A percentile compares a stretch with the other conserved stretches of the same genome.
Conservation (phyloP, 1,140 invertebrate genomes). For the Rhynchophorus ferrugineus region DNA sequence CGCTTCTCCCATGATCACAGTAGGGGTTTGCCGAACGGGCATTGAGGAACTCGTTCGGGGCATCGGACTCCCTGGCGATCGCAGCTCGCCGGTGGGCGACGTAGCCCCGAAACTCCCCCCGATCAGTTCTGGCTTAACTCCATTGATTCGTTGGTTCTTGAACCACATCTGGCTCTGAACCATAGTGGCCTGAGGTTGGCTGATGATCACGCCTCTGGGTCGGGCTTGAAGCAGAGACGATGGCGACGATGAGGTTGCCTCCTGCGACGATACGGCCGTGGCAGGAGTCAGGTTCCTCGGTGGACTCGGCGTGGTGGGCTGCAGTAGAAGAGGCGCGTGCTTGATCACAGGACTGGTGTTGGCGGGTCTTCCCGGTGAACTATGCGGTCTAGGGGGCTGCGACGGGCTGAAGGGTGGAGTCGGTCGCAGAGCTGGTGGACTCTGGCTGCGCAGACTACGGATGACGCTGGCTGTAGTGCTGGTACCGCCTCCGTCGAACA, state of each 20-base stretch:
- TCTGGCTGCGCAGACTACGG: constrained; percentile 32
- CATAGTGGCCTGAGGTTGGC: constrained; percentile 38
- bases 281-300: constrained; percentile 21
- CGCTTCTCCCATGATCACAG: constrained; percentile 84
- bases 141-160: constrained; percentile 57
- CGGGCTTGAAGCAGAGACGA: constrained; percentile 29
- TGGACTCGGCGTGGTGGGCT: constrained; percentile 31
- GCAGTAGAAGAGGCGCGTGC: constrained; percentile 35
- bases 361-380: constrained; percentile 36
- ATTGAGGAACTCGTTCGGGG: constrained; percentile 44
- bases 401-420: constrained; percentile 34
- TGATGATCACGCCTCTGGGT: constrained; percentile 41
- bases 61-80: constrained; percentile 46
- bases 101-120: constrained; percentile 52
- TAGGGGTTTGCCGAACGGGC: constrained; percentile 64
- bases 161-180: constrained; percentile 53
- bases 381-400: constrained; percentile 40
- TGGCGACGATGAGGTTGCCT: constrained; percentile 33
- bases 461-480: constrained; percentile 33
- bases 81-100: constrained; percentile 54
- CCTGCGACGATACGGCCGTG: constrained; percentile 31
- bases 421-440: constrained; percentile 33
- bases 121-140: constrained; percentile 71
- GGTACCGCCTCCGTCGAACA: constrained; percentile 36
- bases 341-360: constrained; percentile 35